Percentiles rank a stretch among this genome's conserved stretches.
Conservation (phyloP, 2,113 vertebrate genomes). For the Tichodroma muraria region DNA sequence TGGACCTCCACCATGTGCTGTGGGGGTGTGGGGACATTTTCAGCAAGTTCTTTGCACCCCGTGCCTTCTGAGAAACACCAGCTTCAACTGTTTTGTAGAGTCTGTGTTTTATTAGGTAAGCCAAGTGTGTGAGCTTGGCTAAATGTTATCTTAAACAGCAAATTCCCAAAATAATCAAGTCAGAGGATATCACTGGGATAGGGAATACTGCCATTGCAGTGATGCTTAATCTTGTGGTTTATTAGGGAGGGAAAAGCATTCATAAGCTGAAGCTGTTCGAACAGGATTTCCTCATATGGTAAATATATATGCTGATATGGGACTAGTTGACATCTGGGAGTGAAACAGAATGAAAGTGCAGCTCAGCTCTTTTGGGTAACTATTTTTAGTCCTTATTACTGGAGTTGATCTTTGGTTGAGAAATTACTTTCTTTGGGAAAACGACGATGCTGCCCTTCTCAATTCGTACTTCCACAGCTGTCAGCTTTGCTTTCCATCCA, state of each 20-base stretch:
- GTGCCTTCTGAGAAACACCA: neutral
- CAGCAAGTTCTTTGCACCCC: neutral
- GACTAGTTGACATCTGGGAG: neutral
- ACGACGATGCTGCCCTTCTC: neutral
- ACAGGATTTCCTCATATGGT: neutral
- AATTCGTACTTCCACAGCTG: neutral
- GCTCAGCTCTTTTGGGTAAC: neutral
- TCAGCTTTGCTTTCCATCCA: neutral
- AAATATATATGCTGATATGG: neutral
- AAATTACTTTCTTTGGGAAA: neutral
- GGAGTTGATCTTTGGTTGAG: neutral
- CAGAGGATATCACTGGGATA: neutral
- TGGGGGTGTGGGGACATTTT: neutral
- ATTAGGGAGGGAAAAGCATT: neutral
- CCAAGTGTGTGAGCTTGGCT: neutral
- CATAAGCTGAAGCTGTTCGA: neutral
- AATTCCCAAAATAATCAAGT: neutral
- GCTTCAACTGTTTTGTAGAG: neutral
- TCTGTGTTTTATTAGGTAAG: neutral
- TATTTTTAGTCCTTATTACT: neutral
- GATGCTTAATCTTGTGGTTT: neutral
- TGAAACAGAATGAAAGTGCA: slow-evolving; percentile 1
- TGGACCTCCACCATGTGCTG: fast-evolving
- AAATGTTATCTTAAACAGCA: neutral
- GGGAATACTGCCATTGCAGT: neutral